A percentile compares a stretch with the other conserved stretches of the same genome.
Conservation (phyloP, 2,888 invertebrate genomes). For the Athripsodes cinereus region DNA sequence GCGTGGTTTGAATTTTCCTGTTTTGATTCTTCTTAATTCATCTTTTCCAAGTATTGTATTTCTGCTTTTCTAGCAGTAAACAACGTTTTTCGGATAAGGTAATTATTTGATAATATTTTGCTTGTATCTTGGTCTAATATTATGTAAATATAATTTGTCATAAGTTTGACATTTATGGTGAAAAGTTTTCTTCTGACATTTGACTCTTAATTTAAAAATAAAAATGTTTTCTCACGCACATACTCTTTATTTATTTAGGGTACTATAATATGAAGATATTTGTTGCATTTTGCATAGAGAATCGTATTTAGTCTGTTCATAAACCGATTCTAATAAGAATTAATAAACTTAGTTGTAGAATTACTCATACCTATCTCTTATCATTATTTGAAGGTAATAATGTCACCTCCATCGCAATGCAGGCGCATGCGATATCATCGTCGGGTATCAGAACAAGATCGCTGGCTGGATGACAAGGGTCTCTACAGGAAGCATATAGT, state of each 20-base stretch:
- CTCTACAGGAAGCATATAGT: conserved; percentile 84
- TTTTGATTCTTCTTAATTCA: background rate
- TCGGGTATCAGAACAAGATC: conserved; percentile 55
- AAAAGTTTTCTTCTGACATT: too few relatives aligned
- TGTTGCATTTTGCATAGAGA: too few relatives aligned
- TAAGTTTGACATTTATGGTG: background rate
- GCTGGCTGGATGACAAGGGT: conserved; percentile 73
- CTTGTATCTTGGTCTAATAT: background rate
- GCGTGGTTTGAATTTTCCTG: background rate
- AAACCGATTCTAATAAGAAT: too few relatives aligned
- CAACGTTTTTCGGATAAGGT: background rate
- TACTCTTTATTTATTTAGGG: too few relatives aligned
- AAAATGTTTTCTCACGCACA: too few relatives aligned
- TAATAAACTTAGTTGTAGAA: too few relatives aligned
- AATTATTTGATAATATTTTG: background rate
- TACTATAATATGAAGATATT: too few relatives aligned
- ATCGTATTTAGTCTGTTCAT: too few relatives aligned
- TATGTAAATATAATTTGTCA: background rate
- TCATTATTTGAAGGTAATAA: background rate
- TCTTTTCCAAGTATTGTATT: background rate
- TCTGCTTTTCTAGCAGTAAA: background rate
- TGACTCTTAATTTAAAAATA: too few relatives aligned
- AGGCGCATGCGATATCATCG: conserved; percentile 39
- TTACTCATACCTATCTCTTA: too few relatives aligned
- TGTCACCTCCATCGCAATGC: conserved; percentile 11